Conservation (phyloP, 2,113 vertebrate species). For the Cyrtonyx montezumae region DNA sequence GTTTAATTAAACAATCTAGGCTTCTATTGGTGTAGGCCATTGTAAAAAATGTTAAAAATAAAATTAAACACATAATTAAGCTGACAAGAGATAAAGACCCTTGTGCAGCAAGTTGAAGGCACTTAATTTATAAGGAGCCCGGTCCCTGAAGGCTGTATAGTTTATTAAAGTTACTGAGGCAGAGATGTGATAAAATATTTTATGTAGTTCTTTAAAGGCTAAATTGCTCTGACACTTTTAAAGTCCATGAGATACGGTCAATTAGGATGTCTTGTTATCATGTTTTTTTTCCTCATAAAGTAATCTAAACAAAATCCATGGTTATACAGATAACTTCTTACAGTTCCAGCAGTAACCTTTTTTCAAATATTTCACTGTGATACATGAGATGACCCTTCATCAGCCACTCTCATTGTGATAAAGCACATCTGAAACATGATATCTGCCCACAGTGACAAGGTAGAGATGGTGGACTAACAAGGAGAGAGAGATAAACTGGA, state of each 20-base stretch:
- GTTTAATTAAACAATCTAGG: slow-evolving; percentile 95
- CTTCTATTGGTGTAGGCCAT: slow-evolving; percentile 86
- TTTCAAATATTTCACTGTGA: background rate
- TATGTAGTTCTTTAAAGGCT: slow-evolving; percentile 86
- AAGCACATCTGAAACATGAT: background rate
- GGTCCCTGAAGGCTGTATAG: slow-evolving; percentile 88
- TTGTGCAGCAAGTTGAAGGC: slow-evolving; percentile 84
- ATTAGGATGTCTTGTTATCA: slow-evolving; percentile 88
- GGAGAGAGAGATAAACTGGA: background rate
- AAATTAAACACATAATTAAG: slow-evolving; percentile 99
- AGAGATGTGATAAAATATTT: slow-evolving; percentile 90
- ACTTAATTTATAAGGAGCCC: slow-evolving; percentile 91
- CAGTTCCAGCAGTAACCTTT: background rate
- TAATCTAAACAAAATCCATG: slow-evolving; percentile 58
- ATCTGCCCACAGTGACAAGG: background rate
- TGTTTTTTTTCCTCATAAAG: slow-evolving; percentile 54
- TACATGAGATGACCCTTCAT: rapidly evolving
- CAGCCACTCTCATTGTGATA: background rate
- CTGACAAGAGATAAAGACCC: slow-evolving; percentile 91
- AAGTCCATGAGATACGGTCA: slow-evolving; percentile 82
- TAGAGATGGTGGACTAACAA: background rate
- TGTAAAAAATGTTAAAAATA: slow-evolving; percentile 94
- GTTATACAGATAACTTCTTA: slow-evolving; percentile 1
- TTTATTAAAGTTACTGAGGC: slow-evolving; percentile 94
- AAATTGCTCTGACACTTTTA: slow-evolving; percentile 82